Percentiles rank a stretch among this genome's conserved stretches.
Conservation (phyloP, 2,888 invertebrate genomes). For the Thysanoteuthis rhombus region DNA sequence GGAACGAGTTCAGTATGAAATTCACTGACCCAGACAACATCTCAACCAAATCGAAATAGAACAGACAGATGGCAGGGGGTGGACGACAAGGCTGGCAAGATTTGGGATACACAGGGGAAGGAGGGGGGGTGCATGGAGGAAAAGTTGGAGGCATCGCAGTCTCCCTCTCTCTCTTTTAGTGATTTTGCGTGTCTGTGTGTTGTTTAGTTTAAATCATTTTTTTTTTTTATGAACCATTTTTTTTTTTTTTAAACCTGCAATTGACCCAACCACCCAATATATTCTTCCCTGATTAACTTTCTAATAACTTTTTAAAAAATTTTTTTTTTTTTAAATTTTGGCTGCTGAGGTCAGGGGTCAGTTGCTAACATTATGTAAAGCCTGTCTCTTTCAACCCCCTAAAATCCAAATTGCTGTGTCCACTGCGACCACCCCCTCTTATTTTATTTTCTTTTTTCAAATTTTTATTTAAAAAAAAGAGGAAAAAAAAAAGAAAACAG, state of each 20-base stretch:
- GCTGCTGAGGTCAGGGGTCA: background rate
- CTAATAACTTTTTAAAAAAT: background rate
- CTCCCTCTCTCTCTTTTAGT: background rate
- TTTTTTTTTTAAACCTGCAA: background rate
- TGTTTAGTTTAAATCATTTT: background rate
- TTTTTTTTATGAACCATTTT: background rate
- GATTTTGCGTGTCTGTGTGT: background rate
- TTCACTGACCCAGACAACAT: background rate
- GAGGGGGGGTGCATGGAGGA: background rate
- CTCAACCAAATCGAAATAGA: background rate
- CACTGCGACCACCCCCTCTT: background rate
- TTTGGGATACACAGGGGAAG: background rate
- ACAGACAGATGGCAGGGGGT: background rate
- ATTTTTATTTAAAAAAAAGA: background rate
- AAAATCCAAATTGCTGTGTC: background rate
- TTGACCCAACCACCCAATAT: background rate
- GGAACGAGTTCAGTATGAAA: conserved; percentile 24
- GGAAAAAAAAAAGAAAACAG: background rate
- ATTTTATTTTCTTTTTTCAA: background rate
- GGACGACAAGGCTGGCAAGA: background rate
- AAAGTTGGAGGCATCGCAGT: background rate
- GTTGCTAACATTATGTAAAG: background rate
- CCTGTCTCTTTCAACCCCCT: background rate
- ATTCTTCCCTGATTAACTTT: background rate
- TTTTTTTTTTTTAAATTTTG: background rate